Base-by-base conservation (phyloP, 92 coral and sea anemone genomes). In the Zoanthus solanderi region DNA sequence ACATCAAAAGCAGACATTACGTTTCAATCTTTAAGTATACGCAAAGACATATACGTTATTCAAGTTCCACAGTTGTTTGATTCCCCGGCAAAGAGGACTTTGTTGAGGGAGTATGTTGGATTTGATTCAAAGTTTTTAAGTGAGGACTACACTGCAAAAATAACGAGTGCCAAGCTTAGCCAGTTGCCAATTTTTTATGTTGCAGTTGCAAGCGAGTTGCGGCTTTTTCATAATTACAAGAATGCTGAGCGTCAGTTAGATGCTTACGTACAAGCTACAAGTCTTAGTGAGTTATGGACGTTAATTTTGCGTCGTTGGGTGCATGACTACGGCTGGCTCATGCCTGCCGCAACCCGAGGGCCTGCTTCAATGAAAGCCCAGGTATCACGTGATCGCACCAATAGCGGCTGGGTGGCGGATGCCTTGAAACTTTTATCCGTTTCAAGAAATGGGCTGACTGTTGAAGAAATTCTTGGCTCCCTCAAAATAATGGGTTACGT, bases 391-490 rank as follows among this genome's bases (percentile, higher is more conserved):
- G 99, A 97, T 83, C 98, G 97, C 68, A 87, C 94, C 79, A 97
- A 94, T 84, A 97, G 96, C 88, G 98, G 98, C 9, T 97, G 99
- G 99, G 94, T 97, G 53, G 97, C 99, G 28, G 99, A 97, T 84
- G 93, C 98, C 14, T 72, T 97, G 71, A 92, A 98, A 84, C 89
- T 97, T 52, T 29, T 97, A 50, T 87, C 93, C 17, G 93, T 95
- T 42, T 90, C 99, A 61, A 95, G 99, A 23, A 94, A 94, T 78
- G 99, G 99, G 42, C 89, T 97, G 79, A 93, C 92, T n/a, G 93
- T 89, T 65, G 76, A 83, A 14, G 99, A 97, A 88, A 86, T 94
- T 81, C 88, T 92, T 16, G 95, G 93, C 58, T 93, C 98, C 15
- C 90, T 97, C 31, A 92, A 87, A 75, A 92, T 87, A 52, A 93